Conservation (phyloP, 2,888 invertebrate species). For the Acholoe squamosa region DNA sequence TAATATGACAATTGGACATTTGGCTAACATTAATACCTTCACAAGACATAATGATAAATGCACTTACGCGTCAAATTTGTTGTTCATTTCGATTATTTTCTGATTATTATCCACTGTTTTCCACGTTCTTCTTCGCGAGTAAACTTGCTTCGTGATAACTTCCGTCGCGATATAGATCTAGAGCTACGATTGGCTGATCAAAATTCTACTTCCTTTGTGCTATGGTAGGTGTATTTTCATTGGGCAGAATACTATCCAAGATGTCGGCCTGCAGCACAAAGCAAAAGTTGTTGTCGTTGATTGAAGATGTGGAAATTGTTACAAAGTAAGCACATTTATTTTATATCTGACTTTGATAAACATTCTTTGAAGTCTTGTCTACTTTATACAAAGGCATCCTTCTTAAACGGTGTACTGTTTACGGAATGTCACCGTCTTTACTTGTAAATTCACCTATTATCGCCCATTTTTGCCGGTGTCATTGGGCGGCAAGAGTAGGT, state of each 20-base stretch:
- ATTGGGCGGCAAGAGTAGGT: too few species aligned
- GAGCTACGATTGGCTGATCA: not conserved
- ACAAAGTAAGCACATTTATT: conserved; percentile 60
- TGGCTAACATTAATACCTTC: too few species aligned
- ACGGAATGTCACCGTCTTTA: not conserved
- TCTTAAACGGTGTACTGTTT: not conserved
- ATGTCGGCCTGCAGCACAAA: conserved; percentile 67
- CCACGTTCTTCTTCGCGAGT: conserved; percentile 4
- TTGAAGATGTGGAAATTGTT: conserved; percentile 70
- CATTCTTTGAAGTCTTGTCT: not conserved
- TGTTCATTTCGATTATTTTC: conserved; percentile 65
- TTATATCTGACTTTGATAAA: not conserved
- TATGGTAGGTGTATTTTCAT: not conserved
- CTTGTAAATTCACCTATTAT: not conserved
- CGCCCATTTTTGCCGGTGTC: conserved; percentile 2
- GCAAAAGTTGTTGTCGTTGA: conserved; percentile 65
- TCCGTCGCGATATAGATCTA: not conserved
- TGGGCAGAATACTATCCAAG: conserved; percentile 9
- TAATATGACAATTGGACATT: too few species aligned
- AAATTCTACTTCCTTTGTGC: not conserved
- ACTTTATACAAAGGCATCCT: not conserved
- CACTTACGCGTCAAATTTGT: conserved; percentile 69
- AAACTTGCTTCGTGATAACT: not conserved
- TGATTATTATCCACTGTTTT: not conserved
- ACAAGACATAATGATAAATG: not conserved